These are phyloP conservation scores for Cephalophus harveyi DNA, from an alignment of 2,113 vertebrate genomes.

Conservation along the genomic window DNA sequence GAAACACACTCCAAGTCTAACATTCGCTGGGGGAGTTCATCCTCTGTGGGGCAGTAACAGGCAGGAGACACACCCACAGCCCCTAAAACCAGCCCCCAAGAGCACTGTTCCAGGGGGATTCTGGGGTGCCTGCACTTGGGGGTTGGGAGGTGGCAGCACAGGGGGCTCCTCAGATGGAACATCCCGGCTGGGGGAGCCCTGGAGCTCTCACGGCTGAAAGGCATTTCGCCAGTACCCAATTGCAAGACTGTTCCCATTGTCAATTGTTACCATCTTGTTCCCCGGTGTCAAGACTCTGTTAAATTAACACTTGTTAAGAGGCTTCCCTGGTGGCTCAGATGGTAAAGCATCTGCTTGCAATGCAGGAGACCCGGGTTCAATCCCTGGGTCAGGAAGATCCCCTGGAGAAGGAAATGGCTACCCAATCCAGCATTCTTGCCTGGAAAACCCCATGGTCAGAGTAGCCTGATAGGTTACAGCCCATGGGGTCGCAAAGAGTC, in stretches of 20 bases:
- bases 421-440: background rate
- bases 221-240: background rate
- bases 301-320: background rate
- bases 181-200: too few relatives aligned
- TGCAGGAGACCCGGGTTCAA: background rate
- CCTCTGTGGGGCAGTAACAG: rapidly evolving
- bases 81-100: background rate
- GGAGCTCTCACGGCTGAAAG: background rate
- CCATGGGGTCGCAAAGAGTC: background rate
- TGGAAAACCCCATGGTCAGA: background rate
- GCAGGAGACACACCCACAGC: too few relatives aligned
- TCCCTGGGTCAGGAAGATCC: background rate
- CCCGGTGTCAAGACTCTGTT: background rate
- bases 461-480: background rate
- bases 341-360: background rate
- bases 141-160: background rate
- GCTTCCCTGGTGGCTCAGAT: background rate
- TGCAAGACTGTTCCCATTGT: background rate
- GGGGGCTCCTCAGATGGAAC: background rate
- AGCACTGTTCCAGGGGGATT: background rate
- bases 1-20: background rate
- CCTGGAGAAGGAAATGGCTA: background rate
- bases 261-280: background rate
- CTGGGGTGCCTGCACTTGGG: background rate
- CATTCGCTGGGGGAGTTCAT: background rate